A percentile compares a stretch with the other conserved stretches of the same genome.
phyloP scores from a whole-genome alignment of 2,888 invertebrate genomes.

The Scaptomyza flava region DNA sequence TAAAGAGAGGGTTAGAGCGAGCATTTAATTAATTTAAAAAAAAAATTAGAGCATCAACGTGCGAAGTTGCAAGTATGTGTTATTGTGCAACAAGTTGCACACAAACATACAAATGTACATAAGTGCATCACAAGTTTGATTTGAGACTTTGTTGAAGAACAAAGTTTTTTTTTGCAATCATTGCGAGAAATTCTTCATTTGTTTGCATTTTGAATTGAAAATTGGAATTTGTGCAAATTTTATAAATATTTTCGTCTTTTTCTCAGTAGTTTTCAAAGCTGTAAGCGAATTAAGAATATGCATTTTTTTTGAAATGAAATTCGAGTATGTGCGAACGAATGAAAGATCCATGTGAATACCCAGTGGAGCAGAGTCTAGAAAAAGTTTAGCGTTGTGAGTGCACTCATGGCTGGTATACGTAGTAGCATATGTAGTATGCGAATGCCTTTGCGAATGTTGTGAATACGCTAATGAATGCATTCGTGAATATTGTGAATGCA shows the following conservation, averaged over 20 bases:
- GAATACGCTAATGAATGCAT: constrained; percentile 7
- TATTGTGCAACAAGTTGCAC: constrained; percentile 1
- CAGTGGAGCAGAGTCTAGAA: background rate
- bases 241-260: background rate
- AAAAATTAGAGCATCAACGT: background rate
- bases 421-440: constrained; percentile 1
- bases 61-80: background rate
- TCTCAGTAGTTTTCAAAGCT: constrained; percentile 1
- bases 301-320: constrained; percentile 1
- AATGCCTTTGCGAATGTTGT: constrained; percentile 11
- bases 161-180: too few species aligned
- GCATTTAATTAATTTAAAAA: background rate
- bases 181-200: too few species aligned
- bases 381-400: constrained; percentile 7
- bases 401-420: constrained; percentile 9
- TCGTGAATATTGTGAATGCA: constrained; percentile 20
- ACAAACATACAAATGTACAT: background rate
- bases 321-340: constrained; percentile 20
- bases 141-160: background rate
- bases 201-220: too few species aligned
- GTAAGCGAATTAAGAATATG: constrained; percentile 11
- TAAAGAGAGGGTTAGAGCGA: background rate
- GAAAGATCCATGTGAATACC: constrained; percentile 16
- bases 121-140: background rate
- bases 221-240: constrained; percentile 6